These are phyloP conservation scores for Melanostoma mellinum DNA, from an alignment of 2,888 invertebrate genomes.

Conservation along the genomic window DNA sequence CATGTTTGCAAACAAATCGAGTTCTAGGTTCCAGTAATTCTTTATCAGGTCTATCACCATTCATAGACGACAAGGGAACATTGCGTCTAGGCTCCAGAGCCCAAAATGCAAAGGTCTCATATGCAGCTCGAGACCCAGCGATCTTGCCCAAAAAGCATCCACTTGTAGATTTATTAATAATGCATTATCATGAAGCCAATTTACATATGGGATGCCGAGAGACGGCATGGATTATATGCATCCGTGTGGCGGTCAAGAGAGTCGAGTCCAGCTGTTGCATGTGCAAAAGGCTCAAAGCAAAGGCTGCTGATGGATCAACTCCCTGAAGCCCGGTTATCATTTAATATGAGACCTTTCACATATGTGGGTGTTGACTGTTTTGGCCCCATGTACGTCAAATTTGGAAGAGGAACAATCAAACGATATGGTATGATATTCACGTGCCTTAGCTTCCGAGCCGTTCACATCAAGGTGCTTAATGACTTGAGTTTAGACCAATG, in stretches of 20 bases:
- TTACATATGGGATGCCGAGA: not conserved
- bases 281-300: conserved; percentile 17
- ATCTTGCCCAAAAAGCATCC: conserved; percentile 15
- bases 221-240: no score
- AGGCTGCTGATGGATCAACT: conserved; percentile 8
- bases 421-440: conserved; percentile 38
- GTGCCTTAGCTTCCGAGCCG: conserved; percentile 18
- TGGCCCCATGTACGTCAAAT: no score
- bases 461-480: conserved; percentile 23
- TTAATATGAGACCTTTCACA: conserved; percentile 8
- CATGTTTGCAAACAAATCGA: not conserved
- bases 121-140: conserved; percentile 15
- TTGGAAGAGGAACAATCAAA: conserved; percentile 14
- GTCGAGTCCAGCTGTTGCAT: conserved; percentile 1
- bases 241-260: not conserved
- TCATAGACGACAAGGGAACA: conserved; percentile 25
- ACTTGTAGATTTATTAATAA: conserved; percentile 3
- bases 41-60: conserved; percentile 5
- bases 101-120: not conserved
- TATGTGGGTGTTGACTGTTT: conserved; percentile 25
- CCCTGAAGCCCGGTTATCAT: conserved; percentile 4
- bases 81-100: conserved; percentile 17
- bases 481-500: conserved; percentile 28
- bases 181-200: conserved; percentile 27
- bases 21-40: not conserved